A percentile compares a stretch with the other conserved stretches of the same genome.
These are phyloP conservation scores for Brachyptera risi DNA, from an alignment of 2,888 invertebrate species.

Conservation along the genomic window DNA sequence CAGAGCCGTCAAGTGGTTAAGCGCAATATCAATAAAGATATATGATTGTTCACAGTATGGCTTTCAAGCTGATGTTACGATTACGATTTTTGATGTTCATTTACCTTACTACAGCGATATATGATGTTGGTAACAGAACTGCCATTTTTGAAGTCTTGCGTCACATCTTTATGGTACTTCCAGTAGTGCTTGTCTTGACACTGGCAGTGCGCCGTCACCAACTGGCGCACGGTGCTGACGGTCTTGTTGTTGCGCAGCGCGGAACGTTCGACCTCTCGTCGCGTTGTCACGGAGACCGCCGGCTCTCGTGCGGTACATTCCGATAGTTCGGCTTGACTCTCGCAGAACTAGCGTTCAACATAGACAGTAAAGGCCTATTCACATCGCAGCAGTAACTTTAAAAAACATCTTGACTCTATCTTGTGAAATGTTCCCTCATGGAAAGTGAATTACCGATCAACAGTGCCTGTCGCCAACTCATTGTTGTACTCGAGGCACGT, in stretches of 20 bases:
- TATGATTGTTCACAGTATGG: too few species aligned
- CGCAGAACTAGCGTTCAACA: conserved; percentile 56
- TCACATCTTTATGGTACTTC: conserved; percentile 40
- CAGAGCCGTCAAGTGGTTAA: too few species aligned
- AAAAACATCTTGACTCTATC: too few species aligned
- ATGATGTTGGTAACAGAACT: conserved; percentile 38
- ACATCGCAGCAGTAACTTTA: too few species aligned
- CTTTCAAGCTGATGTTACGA: too few species aligned
- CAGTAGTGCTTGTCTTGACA: conserved; percentile 53
- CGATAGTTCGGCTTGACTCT: conserved; percentile 41
- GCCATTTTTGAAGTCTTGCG: conserved; percentile 34
- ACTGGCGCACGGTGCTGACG: neutral
- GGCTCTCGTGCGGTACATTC: conserved; percentile 40
- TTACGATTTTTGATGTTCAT: too few species aligned
- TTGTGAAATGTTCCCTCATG: too few species aligned
- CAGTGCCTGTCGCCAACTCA: too few species aligned
- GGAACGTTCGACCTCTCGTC: conserved; percentile 15
- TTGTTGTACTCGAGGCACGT: too few species aligned
- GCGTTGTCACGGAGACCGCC: conserved; percentile 45
- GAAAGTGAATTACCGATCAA: too few species aligned
- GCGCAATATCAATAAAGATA: too few species aligned
- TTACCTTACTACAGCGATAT: conserved; percentile 48
- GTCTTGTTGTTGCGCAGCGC: neutral
- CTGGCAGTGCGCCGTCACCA: conserved; percentile 32
- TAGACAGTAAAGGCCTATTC: too few species aligned